Evolutionary conservation across 2,113 vertebrate species (phyloP), one percentile per base, ranked within the genome.

Genomic region (Chrysochloris asiatica): DNA sequence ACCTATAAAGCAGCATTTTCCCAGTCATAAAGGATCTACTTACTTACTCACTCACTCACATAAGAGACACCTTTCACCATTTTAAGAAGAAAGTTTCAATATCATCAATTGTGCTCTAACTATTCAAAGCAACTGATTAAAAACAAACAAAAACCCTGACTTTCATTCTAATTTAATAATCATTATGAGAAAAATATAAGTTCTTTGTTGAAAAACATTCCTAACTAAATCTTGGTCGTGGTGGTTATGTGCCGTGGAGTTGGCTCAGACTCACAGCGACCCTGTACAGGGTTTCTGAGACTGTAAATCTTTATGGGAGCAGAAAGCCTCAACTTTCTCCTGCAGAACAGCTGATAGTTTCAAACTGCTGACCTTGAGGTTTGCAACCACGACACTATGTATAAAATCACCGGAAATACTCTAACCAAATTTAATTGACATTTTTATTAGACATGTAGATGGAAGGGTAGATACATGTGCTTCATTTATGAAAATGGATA

Each of bases 221-320:
- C 61, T 63, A 88, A 77, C 28, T 50, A 86, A 90, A 76, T 69
- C 8, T 93, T 77, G n/a, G n/a, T n/a, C n/a, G n/a, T n/a, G n/a
- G n/a, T n/a, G n/a, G n/a, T n/a, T n/a, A n/a, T n/a, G n/a, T n/a
- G n/a, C n/a, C n/a, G n/a, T n/a, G n/a, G n/a, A n/a, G n/a, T n/a
- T n/a, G n/a, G n/a, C n/a, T n/a, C n/a, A n/a, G n/a, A n/a, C n/a
- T n/a, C n/a, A n/a, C n/a, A n/a, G n/a, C n/a, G n/a, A n/a, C n/a
- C n/a, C n/a, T n/a, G n/a, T n/a, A n/a, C n/a, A n/a, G n/a, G n/a
- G n/a, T n/a, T n/a, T n/a, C n/a, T n/a, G n/a, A n/a, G n/a, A n/a
- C n/a, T n/a, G n/a, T n/a, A n/a, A n/a, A n/a, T n/a, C n/a, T n/a
- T n/a, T n/a, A n/a, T n/a, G n/a, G n/a, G n/a, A n/a, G n/a, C n/a